phyloP scores from a whole-genome alignment of 2,113 vertebrate species.

The Bolborhynchus lineola region DNA sequence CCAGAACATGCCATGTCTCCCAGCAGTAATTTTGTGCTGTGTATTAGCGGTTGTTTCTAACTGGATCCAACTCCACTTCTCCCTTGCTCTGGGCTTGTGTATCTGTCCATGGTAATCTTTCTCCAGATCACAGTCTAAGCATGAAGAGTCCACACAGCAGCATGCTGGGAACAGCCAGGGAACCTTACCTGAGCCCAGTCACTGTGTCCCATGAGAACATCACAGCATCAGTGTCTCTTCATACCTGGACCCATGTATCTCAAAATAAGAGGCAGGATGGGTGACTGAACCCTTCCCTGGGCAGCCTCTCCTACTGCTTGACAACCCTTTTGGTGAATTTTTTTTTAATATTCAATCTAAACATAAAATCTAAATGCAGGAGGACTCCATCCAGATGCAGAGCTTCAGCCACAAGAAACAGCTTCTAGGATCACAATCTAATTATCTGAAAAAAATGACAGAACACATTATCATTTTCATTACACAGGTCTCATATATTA shows the following conservation, averaged over 20 bases:
- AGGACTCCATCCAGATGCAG: background rate
- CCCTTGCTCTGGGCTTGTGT: background rate
- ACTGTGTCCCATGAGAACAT: background rate
- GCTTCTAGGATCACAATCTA: constrained; percentile 25
- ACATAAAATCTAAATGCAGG: background rate
- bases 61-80: accelerated
- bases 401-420: background rate
- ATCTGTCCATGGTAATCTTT: background rate
- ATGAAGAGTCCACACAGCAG: background rate
- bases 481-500: constrained; percentile 27
- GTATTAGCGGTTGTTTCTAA: background rate
- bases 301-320: background rate
- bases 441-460: constrained; percentile 61
- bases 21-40: background rate
- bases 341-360: background rate
- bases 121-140: background rate
- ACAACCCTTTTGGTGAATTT: background rate
- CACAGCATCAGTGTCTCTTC: background rate
- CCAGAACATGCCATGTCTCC: background rate
- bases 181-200: background rate
- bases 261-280: background rate
- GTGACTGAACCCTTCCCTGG: background rate
- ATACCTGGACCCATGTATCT: background rate
- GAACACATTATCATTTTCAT: constrained; percentile 46
- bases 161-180: background rate